Evolutionary conservation across 2,888 invertebrate genomes (phyloP), one percentile per base, ranked within the genome.

Genomic region (Trachelus iudaicus): DNA sequence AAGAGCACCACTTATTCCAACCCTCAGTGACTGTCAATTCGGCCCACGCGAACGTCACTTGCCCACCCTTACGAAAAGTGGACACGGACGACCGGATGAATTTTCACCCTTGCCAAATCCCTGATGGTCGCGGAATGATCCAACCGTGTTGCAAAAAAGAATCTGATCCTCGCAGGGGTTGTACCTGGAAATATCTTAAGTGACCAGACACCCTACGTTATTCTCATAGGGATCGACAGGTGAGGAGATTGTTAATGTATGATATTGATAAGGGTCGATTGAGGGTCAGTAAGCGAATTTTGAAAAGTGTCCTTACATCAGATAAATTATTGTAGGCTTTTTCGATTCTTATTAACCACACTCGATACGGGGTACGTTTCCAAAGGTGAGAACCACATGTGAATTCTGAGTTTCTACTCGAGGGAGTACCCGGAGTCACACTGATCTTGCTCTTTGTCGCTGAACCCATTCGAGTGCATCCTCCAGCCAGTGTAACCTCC

Each of bases 371-470:
- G 9, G 23, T 23, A 56, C 23, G 23, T 9, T 23, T 56, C 23
- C 75, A 69, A 80, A 85, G 84, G 86, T 86, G 85, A 87, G 85
- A 86, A 86, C 83, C 83, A 76, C 85, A 83, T 85, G 85, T 83
- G 85, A 85, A 80, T 83, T 82, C 83, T 80, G 81, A 81, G 80
- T 79, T 81, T 69, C 75, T 82, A 73, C 87, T 88, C 89, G 77
- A 34, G 89, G 89, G 88, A 89, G 76, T 83, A 80, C 85, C 85
- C 87, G 86, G 87, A 90, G 88, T 89, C 88, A 85, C 88, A 86
- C 87, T 86, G 89, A 90, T 90, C 89, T 89, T 86, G 86, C 87
- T 88, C 89, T 90, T 90, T 89, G 90, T 89, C 88, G 87, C 82
- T 80, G 79, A 81, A 83, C 83, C 86, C 85, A 85, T 87, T 87